phyloP scores from a whole-genome alignment of 2,888 invertebrate species.

The Parasteatoda lunata region DNA sequence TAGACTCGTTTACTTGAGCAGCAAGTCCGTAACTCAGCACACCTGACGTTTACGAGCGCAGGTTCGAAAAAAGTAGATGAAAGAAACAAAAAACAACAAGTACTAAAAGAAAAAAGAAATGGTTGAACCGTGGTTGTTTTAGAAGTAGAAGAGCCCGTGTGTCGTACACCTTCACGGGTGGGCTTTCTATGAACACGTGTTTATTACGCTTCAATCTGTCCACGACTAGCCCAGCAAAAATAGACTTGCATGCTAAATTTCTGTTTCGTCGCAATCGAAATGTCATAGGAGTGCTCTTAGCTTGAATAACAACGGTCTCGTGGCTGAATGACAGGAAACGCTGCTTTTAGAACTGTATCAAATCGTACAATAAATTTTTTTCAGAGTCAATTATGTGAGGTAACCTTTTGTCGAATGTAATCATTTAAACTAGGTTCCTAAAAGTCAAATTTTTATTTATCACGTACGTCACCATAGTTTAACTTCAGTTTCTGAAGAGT shows the following conservation, averaged over 20 bases:
- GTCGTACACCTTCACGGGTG: slow-evolving; percentile 52
- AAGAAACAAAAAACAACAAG: slow-evolving; percentile 33
- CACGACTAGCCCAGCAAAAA: slow-evolving; percentile 28
- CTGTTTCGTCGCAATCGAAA: background rate
- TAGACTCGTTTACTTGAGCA: slow-evolving; percentile 21
- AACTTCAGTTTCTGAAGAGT: too few species aligned
- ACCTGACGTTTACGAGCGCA: slow-evolving; percentile 56
- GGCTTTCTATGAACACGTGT: slow-evolving; percentile 48
- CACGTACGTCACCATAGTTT: too few species aligned
- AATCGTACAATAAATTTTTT: background rate
- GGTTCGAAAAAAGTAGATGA: slow-evolving; percentile 16
- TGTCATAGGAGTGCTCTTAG: background rate
- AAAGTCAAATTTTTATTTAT: too few species aligned
- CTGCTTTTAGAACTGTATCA: background rate
- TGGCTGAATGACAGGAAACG: background rate
- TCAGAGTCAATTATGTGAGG: background rate
- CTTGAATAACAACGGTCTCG: background rate
- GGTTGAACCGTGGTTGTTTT: background rate
- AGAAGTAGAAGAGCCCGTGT: slow-evolving; percentile 12
- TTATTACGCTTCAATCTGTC: slow-evolving; percentile 46
- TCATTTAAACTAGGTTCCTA: too few species aligned
- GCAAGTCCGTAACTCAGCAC: slow-evolving; percentile 31
- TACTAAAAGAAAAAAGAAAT: slow-evolving; percentile 5
- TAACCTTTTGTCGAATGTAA: background rate
- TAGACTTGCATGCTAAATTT: slow-evolving; percentile 2